phyloP scores from a whole-genome alignment of 2,113 vertebrate species.

The Uria aalge region DNA sequence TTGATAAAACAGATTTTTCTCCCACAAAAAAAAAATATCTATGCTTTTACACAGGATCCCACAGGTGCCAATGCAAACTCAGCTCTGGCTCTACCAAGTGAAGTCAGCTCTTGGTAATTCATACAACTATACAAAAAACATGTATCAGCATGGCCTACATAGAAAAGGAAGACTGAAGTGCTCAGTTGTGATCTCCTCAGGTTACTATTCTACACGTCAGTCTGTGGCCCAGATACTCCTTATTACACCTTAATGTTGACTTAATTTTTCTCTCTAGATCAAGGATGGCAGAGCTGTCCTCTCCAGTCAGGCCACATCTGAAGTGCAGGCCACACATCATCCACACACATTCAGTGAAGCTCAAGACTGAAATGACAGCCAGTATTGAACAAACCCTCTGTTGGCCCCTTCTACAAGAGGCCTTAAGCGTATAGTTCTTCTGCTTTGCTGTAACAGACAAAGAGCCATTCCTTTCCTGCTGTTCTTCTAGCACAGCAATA shows the following conservation, averaged over 20 bases:
- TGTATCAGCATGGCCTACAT: not conserved
- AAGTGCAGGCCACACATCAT: not conserved
- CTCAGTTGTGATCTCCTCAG: not conserved
- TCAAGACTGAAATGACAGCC: not conserved
- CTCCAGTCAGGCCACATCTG: not conserved
- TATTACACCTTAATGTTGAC: not conserved
- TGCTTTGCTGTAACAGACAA: not conserved
- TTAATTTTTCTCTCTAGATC: not conserved
- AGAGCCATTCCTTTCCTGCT: not conserved
- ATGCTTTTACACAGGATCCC: not conserved
- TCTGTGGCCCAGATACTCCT: not conserved
- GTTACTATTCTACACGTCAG: not conserved
- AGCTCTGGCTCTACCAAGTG: not conserved
- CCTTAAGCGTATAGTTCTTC: not conserved
- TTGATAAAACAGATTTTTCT: not conserved
- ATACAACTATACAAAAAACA: not conserved
- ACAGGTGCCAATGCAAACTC: not conserved
- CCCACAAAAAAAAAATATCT: fast-evolving
- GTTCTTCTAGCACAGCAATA: not conserved
- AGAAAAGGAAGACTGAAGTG: not conserved
- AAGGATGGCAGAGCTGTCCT: not conserved
- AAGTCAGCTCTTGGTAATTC: not conserved
- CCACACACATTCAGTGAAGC: not conserved
- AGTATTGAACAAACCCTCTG: not conserved
- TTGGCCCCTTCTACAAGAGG: not conserved